A percentile compares a stretch with the other conserved stretches of the same genome.
phyloP scores from a whole-genome alignment of 2,797 vertebrate species.

The Aselliscus stoliczkanus region DNA sequence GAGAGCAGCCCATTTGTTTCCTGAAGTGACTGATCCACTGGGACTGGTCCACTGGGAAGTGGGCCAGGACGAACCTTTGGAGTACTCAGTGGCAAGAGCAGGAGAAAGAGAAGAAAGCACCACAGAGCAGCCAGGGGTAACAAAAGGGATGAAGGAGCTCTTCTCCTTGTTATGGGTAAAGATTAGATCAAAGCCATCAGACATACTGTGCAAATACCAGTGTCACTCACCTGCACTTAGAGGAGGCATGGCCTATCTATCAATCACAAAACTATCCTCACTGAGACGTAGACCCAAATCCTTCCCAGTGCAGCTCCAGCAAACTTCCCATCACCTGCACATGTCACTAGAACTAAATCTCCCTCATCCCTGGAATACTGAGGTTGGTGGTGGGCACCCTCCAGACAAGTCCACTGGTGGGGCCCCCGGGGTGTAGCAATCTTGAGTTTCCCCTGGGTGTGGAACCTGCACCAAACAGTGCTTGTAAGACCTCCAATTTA shows the following conservation, averaged over 20 bases:
- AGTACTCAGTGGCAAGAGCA: not conserved
- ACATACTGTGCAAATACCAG: not conserved
- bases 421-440: not conserved
- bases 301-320: not conserved
- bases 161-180: not conserved
- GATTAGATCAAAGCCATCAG: not conserved
- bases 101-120: conserved; percentile 7
- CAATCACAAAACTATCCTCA: not conserved
- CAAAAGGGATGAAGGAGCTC: not conserved
- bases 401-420: not conserved
- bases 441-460: not conserved
- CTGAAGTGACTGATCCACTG: conserved; percentile 47
- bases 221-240: not conserved
- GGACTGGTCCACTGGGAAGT: conserved; percentile 62
- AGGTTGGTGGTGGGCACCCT: not conserved
- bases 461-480: not conserved
- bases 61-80: conserved; percentile 61
- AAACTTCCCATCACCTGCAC: not conserved
- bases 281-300: not conserved
- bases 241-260: conserved; percentile 11
- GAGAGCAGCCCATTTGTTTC: conserved; percentile 48
- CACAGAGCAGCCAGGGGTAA: not conserved
- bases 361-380: not conserved
- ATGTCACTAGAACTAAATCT: not conserved
- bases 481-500: not conserved